Evolutionary conservation across 1,140 invertebrate genomes (phyloP).

Genomic region (Cyphomyrmex costatus): DNA sequence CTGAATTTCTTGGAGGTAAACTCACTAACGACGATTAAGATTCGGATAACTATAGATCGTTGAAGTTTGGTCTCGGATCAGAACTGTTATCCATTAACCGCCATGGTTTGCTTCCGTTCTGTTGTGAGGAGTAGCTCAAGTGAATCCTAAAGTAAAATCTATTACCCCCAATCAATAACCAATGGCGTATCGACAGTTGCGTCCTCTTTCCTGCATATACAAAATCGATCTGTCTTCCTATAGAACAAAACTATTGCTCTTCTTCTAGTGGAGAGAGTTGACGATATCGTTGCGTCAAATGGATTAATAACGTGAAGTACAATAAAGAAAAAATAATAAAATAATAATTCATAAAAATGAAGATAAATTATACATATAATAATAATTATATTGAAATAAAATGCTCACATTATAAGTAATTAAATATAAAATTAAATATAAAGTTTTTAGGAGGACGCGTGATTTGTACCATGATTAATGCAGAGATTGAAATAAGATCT

Average conservation of each 20-base stretch:
- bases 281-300: background rate
- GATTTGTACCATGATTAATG: background rate
- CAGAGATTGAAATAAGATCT: background rate
- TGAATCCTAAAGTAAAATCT: slow-evolving; percentile 25
- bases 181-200: background rate
- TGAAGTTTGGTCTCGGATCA: slow-evolving; percentile 12
- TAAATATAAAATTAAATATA: slow-evolving; percentile 9
- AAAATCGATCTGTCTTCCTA: slow-evolving; percentile 1
- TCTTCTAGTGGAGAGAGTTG: background rate
- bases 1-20: slow-evolving; percentile 12
- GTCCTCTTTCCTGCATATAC: background rate
- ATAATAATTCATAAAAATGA: background rate
- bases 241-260: background rate
- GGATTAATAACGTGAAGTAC: background rate
- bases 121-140: slow-evolving; percentile 11
- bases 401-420: background rate
- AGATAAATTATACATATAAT: background rate
- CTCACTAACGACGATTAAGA: background rate
- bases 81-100: slow-evolving; percentile 35
- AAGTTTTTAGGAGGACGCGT: background rate
- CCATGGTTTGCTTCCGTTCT: background rate
- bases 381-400: background rate
- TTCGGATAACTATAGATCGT: background rate
- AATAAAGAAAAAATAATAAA: background rate
- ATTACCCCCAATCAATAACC: slow-evolving; percentile 25